Evolutionary conservation across 2,797 vertebrate species (phyloP).

Genomic region (Masticophis lateralis): DNA sequence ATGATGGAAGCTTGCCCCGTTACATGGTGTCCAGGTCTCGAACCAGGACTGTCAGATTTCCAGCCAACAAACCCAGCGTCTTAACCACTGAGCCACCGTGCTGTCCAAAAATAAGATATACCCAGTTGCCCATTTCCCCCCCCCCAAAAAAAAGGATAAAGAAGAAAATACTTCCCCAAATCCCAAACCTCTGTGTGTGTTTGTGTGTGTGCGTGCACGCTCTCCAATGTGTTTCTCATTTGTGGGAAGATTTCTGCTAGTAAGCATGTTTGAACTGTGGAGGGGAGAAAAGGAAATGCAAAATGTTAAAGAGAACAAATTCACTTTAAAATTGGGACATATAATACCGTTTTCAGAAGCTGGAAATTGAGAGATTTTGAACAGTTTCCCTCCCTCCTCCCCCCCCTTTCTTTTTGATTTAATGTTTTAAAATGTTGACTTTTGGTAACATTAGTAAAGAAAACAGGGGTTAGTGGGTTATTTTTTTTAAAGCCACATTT

Average conservation of each 20-base stretch:
- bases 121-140: neutral
- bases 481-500: neutral
- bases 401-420: neutral
- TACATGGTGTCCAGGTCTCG: neutral
- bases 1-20: neutral
- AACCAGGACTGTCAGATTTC: neutral
- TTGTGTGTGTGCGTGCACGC: neutral
- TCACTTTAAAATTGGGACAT: slow-evolving; percentile 23
- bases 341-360: neutral
- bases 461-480: neutral
- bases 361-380: neutral
- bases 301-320: slow-evolving; percentile 56
- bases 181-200: neutral
- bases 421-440: neutral
- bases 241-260: slow-evolving; percentile 57
- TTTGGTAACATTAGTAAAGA: neutral
- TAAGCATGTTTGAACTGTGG: slow-evolving; percentile 51
- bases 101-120: neutral
- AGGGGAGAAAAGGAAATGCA: slow-evolving; percentile 38
- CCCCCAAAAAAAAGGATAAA: neutral
- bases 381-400: neutral
- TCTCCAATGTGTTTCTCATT: slow-evolving; percentile 37
- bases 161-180: neutral
- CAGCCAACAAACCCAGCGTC: neutral
- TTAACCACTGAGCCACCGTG: neutral